Conservation (phyloP, 1,140 invertebrate species). For the Intoshia linei region DNA sequence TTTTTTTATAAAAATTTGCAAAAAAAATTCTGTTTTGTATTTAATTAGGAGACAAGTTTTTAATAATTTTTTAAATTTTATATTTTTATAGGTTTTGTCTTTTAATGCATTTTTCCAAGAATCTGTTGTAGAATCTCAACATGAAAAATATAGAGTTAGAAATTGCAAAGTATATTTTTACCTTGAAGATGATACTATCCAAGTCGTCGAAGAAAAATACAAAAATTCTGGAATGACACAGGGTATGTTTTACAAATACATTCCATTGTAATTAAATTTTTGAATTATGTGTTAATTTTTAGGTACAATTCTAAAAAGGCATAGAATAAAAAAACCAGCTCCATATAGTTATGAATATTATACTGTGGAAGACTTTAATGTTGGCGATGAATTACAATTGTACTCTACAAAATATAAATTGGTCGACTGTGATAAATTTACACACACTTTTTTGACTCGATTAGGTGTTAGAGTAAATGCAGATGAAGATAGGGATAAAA, state of each 20-base stretch:
- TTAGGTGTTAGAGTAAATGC: slow-evolving; percentile 38
- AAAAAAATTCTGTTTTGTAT: too few relatives aligned
- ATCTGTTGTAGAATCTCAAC: slow-evolving; percentile 17
- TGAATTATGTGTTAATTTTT: slow-evolving; percentile 1
- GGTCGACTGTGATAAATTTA: slow-evolving; percentile 45
- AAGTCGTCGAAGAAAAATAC: slow-evolving; percentile 20
- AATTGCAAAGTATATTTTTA: slow-evolving; percentile 23
- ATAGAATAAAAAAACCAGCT: slow-evolving; percentile 36
- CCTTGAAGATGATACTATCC: slow-evolving; percentile 22
- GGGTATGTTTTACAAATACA: slow-evolving; percentile 9
- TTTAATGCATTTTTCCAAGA: slow-evolving; percentile 22
- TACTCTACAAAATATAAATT: background rate
- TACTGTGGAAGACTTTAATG: slow-evolving; percentile 27
- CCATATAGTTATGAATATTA: slow-evolving; percentile 35
- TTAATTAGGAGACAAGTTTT: too few relatives aligned
- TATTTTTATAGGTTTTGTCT: slow-evolving; percentile 13
- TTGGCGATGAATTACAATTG: slow-evolving; percentile 31
- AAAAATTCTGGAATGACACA: slow-evolving; percentile 22
- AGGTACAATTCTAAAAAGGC: slow-evolving; percentile 38
- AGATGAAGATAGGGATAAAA: background rate
- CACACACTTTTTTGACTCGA: slow-evolving; percentile 41
- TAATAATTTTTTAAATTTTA: too few relatives aligned
- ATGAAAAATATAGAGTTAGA: slow-evolving; percentile 19
- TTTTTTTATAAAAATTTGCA: too few relatives aligned
- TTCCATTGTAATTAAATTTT: background rate